phyloP scores from a whole-genome alignment of 2,797 vertebrate species.

The Danio aesculapii region DNA sequence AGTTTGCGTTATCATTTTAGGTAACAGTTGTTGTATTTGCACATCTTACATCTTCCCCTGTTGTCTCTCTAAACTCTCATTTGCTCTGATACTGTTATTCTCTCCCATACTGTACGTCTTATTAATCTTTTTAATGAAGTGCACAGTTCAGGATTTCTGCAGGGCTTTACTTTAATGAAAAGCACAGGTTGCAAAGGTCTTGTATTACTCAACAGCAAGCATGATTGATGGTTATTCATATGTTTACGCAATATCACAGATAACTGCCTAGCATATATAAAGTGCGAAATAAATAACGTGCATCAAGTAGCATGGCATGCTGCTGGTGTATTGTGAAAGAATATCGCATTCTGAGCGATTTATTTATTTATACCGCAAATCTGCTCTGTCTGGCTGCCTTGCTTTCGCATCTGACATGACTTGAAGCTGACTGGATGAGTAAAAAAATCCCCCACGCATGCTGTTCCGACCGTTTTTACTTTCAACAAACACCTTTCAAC shows the following conservation, averaged over 20 bases:
- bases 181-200: background rate
- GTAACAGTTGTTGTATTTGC: background rate
- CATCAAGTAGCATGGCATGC: background rate
- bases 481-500: conserved; percentile 23
- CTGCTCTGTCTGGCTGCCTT: background rate
- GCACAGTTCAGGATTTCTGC: conserved; percentile 1
- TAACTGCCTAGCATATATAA: background rate
- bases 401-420: background rate
- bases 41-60: background rate
- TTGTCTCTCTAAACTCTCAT: background rate
- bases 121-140: conserved; percentile 33
- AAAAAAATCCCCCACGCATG: background rate
- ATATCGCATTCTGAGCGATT: background rate
- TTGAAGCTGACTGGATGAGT: background rate
- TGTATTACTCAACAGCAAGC: background rate
- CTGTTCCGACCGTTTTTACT: background rate
- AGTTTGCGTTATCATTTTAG: background rate
- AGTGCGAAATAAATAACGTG: background rate
- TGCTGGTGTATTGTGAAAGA: background rate
- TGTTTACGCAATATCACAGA: background rate
- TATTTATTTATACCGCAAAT: conserved; percentile 1
- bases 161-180: conserved; percentile 34
- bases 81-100: background rate
- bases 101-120: background rate
- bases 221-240: background rate